phyloP scores from a whole-genome alignment of 2,888 invertebrate species.

The Cordylochernes scorpioides region DNA sequence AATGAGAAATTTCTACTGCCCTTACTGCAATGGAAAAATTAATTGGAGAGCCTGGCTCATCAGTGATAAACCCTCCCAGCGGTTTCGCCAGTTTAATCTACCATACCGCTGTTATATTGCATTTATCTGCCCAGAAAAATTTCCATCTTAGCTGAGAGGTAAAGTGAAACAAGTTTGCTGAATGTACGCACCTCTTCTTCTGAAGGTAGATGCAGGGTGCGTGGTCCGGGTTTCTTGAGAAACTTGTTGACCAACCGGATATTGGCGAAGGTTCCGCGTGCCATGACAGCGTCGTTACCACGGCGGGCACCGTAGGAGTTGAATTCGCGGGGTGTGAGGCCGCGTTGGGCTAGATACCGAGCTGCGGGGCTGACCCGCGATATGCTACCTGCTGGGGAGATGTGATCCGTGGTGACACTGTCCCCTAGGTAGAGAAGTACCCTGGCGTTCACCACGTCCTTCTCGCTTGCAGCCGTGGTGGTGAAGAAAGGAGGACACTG shows the following conservation, averaged over 20 bases:
- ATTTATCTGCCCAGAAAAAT: neutral
- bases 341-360: constrained; percentile 39
- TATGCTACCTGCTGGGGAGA: constrained; percentile 91
- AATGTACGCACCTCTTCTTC: constrained; percentile 37
- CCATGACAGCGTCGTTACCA: constrained; percentile 93
- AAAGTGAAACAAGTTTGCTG: neutral
- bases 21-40: neutral
- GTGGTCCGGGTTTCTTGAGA: constrained; percentile 45
- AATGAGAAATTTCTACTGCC: neutral
- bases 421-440: constrained; percentile 69
- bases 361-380: constrained; percentile 80
- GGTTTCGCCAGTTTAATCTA: too few species aligned
- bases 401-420: constrained; percentile 94
- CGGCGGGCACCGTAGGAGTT: constrained; percentile 93
- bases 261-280: constrained; percentile 90
- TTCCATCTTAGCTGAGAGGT: neutral
- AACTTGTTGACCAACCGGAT: constrained; percentile 81
- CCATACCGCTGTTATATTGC: too few species aligned
- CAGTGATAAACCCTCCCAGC: too few species aligned
- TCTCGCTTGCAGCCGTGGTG: constrained; percentile 38
- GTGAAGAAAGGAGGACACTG: constrained; percentile 89
- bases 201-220: constrained; percentile 59
- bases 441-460: constrained; percentile 40
- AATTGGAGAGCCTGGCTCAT: too few species aligned
- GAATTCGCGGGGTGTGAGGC: constrained; percentile 69